These are phyloP conservation scores for Caenorhabditis sp. DNA, from an alignment of 2,888 invertebrate genomes.

Conservation along the genomic window DNA sequence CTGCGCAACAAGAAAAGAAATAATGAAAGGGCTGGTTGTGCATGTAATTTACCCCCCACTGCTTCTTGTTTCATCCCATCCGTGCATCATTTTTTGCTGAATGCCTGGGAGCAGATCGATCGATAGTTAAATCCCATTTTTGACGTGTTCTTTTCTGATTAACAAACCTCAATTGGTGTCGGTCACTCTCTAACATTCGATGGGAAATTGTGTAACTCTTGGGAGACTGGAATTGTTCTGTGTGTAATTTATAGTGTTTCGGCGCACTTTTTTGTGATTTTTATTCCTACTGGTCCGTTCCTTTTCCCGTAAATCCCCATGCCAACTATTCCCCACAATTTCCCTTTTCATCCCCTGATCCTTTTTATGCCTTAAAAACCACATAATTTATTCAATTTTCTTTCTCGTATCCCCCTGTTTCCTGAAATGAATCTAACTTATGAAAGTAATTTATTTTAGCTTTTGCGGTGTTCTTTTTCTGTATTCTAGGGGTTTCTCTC, in stretches of 20 bases:
- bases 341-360: neutral
- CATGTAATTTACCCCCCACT: constrained; percentile 15
- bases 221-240: constrained; percentile 12
- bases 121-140: constrained; percentile 7
- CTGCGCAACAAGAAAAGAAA: constrained; percentile 46
- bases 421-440: constrained; percentile 18
- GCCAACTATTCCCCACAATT: constrained; percentile 24
- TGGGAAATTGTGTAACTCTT: constrained; percentile 27
- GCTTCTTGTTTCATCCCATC: neutral
- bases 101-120: constrained; percentile 31
- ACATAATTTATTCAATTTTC: constrained; percentile 48
- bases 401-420: neutral
- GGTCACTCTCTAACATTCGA: constrained; percentile 41
- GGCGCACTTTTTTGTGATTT: constrained; percentile 44
- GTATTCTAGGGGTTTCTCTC: constrained; percentile 45
- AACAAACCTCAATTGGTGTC: constrained; percentile 26
- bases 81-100: constrained; percentile 27
- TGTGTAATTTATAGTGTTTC: constrained; percentile 37
- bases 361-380: constrained; percentile 20
- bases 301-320: constrained; percentile 19
- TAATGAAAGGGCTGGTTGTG: constrained; percentile 13
- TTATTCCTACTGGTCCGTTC: constrained; percentile 48
- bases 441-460: constrained; percentile 37
- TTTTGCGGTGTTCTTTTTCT: constrained; percentile 35
- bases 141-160: neutral